Evolutionary conservation across 2,888 invertebrate genomes (phyloP), one percentile per base, ranked within the genome.

Genomic region (Melanostoma scalare): DNA sequence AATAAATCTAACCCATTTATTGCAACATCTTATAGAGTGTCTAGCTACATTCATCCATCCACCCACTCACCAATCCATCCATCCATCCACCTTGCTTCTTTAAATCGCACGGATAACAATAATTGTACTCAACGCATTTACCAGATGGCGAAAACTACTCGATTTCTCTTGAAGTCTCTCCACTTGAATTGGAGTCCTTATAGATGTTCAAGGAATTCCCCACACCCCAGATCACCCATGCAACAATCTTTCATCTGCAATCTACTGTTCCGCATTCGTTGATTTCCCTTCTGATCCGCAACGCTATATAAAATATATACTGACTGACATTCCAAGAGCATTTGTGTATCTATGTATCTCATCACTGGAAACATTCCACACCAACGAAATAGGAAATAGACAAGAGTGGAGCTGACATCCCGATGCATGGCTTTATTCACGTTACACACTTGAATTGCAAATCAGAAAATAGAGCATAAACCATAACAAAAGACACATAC

Each of bases 401-500:
- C 69, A 71, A 80, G 71, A 80, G 71, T 20, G 55, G 35, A 61
- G 60, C 48, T 48, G 61, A 56, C 74, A 67, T 60, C 53, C 71
- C 53, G 53, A 48, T 69, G 75, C 75, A 73, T 61, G 56, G 67
- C 68, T 73, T 73, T 77, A 78, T 63, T 73, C 82, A 60, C 78
- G 74, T 84, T 84, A 74, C 78, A 74, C 82, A 78, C 82, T 84
- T 69, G 82, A 84, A 84, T 84, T 78, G 82, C 73, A 84, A 84
- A 78, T 84, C 78, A 78, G 78, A 78, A 84, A 69, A 77, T 72
- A 74, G 72, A 73, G 68, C 74, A 68, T 74, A 79, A 75, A 80
- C n/a, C 50, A 63, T 73, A 61, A 69, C 69, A 80, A 81, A 69
- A 52, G 73, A 73, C 77, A 71, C 53, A 20, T 20, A 33, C 31